Base-by-base conservation (phyloP, 2,888 invertebrate genomes). In the Drosophila anomalata region DNA sequence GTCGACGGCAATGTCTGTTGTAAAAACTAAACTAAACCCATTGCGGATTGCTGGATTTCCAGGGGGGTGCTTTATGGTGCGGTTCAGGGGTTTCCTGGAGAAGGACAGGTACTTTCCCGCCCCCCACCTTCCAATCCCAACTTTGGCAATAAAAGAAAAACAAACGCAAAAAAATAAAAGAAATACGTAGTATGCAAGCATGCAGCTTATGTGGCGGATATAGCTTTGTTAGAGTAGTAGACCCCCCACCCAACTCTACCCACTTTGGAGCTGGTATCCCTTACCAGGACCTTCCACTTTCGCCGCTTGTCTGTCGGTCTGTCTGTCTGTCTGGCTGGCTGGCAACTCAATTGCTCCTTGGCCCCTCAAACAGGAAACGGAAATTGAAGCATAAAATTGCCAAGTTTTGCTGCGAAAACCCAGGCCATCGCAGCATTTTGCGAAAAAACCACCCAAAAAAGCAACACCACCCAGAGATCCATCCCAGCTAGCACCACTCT, bases 351-450 rank as follows among this genome's bases (percentile, higher is more conserved):
- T 86, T 86, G 86, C 54, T 53, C n/a, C 39, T 50, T 41, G 29
- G 60, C n/a, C 36, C 67, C 59, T 58, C 60, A 76, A 62, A 71
- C 81, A 75, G 83, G 83, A 87, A 84, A 42, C 87, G 87, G 82
- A 84, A 87, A 84, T 84, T 84, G 85, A 84, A 84, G 84, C 85
- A 87, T 84, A 79, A 84, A 87, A 84, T 79, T 87, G 79, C 82
- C 78, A 85, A 85, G 76, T 73, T 87, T 46, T 65, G 77, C 76
- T 77, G 60, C 67, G 51, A 65, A 46, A 46, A 69, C 33, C 65
- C 52, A 69, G 66, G 26, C 57, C 36, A 62, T 59, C 14, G 44
- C 20, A 55, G 58, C 58, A 14, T 36, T 36, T 36, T 39, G 44
- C 57, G 17, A 58, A 57, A 36, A 36, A 46, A 12, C 29, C 29